These are phyloP conservation scores for Porites evermanni DNA, from an alignment of 92 coral and sea anemone genomes.

Conservation along the genomic window DNA sequence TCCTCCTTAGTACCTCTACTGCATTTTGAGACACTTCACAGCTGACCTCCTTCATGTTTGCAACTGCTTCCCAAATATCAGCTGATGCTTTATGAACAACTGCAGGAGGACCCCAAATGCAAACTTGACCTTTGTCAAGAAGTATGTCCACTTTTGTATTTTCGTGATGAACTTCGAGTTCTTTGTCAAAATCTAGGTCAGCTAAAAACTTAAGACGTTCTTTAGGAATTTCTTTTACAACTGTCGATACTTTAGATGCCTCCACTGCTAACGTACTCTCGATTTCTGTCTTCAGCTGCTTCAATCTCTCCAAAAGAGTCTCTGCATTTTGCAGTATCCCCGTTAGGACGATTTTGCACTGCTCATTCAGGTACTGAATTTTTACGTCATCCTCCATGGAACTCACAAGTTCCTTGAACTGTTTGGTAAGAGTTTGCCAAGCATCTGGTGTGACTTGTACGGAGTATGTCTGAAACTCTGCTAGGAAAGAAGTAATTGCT, in stretches of 20 bases:
- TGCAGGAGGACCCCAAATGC: constrained; percentile 46
- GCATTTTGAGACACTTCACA: constrained; percentile 16
- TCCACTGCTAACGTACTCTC: constrained; percentile 41
- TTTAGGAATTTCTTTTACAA: constrained; percentile 7
- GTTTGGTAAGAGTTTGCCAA: constrained; percentile 16
- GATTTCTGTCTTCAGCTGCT: constrained; percentile 47
- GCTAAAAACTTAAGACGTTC: constrained; percentile 32
- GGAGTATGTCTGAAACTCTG: neutral
- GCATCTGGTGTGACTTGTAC: constrained; percentile 19
- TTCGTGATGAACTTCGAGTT: constrained; percentile 25
- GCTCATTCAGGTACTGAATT: neutral
- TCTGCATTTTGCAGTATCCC: constrained; percentile 55
- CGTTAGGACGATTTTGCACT: constrained; percentile 16
- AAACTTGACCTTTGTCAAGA: constrained; percentile 22
- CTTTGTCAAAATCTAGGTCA: constrained; percentile 27
- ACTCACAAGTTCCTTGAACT: constrained; percentile 7
- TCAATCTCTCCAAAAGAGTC: constrained; percentile 22
- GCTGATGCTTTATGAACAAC: constrained; percentile 40
- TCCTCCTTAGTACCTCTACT: neutral
- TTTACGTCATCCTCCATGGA: neutral
- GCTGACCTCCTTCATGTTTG: constrained; percentile 22
- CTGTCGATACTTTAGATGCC: constrained; percentile 31
- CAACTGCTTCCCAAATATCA: constrained; percentile 43
- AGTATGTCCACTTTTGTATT: constrained; percentile 32
- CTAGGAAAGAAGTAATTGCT: neutral